Base-by-base conservation (phyloP, 2,797 vertebrate species). In the Tauraco hartlaubi region DNA sequence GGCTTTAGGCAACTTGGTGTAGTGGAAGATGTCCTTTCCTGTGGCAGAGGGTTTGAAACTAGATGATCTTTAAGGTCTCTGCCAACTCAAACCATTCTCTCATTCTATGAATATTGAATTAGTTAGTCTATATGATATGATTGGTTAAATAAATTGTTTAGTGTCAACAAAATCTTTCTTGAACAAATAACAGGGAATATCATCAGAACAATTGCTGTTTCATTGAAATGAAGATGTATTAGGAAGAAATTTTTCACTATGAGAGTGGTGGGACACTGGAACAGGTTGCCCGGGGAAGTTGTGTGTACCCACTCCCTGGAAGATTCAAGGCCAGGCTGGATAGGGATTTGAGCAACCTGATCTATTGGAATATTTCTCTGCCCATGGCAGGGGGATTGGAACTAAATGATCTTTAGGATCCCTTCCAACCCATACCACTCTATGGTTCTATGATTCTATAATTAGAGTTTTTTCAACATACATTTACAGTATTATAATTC, bases 201-300 rank as follows among this genome's bases (percentile, higher is more conserved):
- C 39, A 39, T 39, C 39, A 39, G 39, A 39, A 39, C 39, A 39
- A 39, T 39, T 39, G 11, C 39, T 39, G 13, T 39, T 13, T 39
- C 39, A 39, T 39, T 39, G 39, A 39, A 39, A 39, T 39, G 39
- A 39, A 39, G 39, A 49, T 49, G 35, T 56, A 7, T 33, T 20
- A 44, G 28, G 33, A 62, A 29, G 12, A 35, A 79, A 15, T 75
- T 75, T 2, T 52, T 54, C 33, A n/a, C n/a, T 63, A 2, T 63
- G 35, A 15, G 51, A 19, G 8, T 72, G 0, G 0, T 54, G 16
- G 55, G n/a, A 2, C 43, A 8, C 25, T 54, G 9, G 22, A 35
- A 55, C 13, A 37, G 13, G 37, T 62, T 79, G 18, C 17, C 17
- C 22, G 37, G 44, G 22, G 39, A 54, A 44, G 21, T 2, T 54